Evolutionary conservation across 2,113 vertebrate genomes (phyloP).

Genomic region (Eupsittula cactorum): DNA sequence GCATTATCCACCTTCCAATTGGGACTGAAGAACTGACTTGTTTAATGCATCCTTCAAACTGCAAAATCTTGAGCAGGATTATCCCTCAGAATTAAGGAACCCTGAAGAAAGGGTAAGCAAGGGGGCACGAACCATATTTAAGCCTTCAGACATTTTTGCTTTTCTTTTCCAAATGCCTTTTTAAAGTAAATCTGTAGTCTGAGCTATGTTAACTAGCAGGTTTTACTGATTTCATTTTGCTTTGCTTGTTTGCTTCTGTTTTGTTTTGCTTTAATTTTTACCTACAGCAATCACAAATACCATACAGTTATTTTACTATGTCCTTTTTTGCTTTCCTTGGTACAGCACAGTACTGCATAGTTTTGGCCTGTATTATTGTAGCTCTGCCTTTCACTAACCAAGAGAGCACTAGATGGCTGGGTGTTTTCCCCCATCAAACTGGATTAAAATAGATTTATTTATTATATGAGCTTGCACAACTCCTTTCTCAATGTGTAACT

Average conservation of each 20-base stretch:
- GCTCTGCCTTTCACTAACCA: background rate
- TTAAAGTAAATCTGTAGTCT: background rate
- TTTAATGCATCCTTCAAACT: background rate
- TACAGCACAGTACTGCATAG: background rate
- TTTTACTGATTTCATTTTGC: background rate
- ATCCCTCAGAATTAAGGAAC: background rate
- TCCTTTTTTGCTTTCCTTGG: background rate
- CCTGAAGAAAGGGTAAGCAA: background rate
- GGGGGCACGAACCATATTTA: background rate
- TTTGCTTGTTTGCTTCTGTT: background rate
- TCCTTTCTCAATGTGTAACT: background rate
- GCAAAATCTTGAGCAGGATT: background rate
- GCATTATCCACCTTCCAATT: background rate
- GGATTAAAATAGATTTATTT: background rate
- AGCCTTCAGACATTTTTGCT: background rate
- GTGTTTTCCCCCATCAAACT: background rate
- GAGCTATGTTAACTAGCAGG: background rate
- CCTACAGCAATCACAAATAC: background rate
- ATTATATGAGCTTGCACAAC: background rate
- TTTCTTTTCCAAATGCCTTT: background rate
- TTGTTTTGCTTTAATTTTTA: background rate
- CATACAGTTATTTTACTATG: background rate
- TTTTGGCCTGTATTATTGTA: background rate
- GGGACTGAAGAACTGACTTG: background rate
- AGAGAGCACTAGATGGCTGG: fast-evolving